Base-by-base conservation (phyloP, 2,888 invertebrate genomes). In the Caenorhabditis sp. region DNA sequence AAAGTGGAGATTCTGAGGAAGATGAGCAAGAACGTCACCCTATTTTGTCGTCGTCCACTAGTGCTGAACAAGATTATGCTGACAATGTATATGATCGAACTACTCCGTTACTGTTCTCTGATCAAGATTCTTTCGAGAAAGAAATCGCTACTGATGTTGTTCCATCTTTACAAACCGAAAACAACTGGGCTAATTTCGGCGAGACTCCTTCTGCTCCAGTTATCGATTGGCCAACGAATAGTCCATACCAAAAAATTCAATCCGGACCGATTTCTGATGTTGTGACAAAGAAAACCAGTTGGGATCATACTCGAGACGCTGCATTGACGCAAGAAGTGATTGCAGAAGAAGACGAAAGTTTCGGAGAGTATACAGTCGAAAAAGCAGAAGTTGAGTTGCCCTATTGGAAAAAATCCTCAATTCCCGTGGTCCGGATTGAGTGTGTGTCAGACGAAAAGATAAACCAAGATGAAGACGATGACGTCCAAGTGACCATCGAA, bases 41-140 rank as follows among this genome's bases (percentile, higher is more conserved):
- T 4, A 47, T 26, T 16, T 8, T 51, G 8, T 68, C 49, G 19
- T 41, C 54, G 0, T 22, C 54, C 1, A 12, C 47, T 35, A 59
- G 35, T 49, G 47, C 19, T 49, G 64, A 54, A 10, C 76, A 38
- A 56, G 79, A 47, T 19, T 82, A 12, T 28, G 26, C 2, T 2
- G 47, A 47, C 19, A 47, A 47, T 19, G 19, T 19, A 0, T 61
- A 66, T 24, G 61, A 74, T 10, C 49, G 73, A 61, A 80, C 80
- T 12, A 77, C 86, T 24, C 84, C 72, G 16, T 31, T 86, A 8
- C 19, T 73, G 22, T 63, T 66, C 19, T 41, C 63, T 10, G 75
- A 70, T 35, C 38, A 66, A 51, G 59, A 80, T n/a, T 68, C 73
- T 1, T 24, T 47, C 12, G 64, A 51, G 2, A 75, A 81, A 19